phyloP scores from a whole-genome alignment of 2,888 invertebrate species.

The Drosophila infuscata region DNA sequence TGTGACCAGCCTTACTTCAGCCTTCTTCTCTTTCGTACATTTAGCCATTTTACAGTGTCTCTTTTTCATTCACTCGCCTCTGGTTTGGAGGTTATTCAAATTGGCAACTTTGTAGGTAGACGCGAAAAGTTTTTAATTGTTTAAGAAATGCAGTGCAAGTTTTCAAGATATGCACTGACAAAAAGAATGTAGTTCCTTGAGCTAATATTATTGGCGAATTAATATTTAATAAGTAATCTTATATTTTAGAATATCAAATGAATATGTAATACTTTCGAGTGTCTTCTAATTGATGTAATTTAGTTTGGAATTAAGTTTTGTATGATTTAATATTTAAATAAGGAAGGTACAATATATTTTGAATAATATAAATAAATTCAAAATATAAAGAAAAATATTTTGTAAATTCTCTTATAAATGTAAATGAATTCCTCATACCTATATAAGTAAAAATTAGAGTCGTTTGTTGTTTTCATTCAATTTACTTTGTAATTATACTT shows the following conservation, averaged over 20 bases:
- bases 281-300: neutral
- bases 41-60: constrained; percentile 52
- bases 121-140: constrained; percentile 74
- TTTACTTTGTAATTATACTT: neutral
- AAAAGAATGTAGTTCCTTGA: neutral
- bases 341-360: neutral
- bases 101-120: constrained; percentile 78
- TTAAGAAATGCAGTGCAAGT: constrained; percentile 63
- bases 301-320: neutral
- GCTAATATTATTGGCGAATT: neutral
- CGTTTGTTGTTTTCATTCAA: neutral
- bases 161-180: constrained; percentile 42
- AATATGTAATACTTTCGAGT: neutral
- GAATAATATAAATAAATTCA: neutral
- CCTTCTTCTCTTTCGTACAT: constrained; percentile 17
- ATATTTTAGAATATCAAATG: neutral
- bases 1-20: constrained; percentile 15
- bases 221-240: neutral
- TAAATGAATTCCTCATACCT: neutral
- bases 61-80: constrained; percentile 43
- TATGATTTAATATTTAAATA: neutral
- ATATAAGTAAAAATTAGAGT: neutral
- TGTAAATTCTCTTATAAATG: neutral
- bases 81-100: constrained; percentile 77
- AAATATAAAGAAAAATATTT: neutral